These are phyloP conservation scores for Macrosiphum euphorbiae DNA, from an alignment of 2,888 invertebrate genomes.

Conservation along the genomic window DNA sequence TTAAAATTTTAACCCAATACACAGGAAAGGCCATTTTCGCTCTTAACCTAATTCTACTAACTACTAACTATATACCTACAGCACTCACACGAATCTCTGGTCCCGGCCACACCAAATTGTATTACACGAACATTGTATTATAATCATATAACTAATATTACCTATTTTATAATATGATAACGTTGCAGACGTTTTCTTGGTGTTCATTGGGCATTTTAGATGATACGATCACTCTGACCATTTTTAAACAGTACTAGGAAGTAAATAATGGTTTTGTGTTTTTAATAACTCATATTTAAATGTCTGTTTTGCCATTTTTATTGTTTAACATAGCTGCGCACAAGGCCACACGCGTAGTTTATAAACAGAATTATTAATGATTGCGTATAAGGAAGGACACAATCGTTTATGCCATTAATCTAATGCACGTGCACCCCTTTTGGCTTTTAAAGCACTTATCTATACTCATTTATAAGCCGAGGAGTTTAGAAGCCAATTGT, in stretches of 20 bases:
- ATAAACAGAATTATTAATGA: neutral
- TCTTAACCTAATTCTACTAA: neutral
- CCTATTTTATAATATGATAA: neutral
- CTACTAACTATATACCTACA: neutral
- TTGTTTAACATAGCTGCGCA: neutral
- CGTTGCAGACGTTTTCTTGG: neutral
- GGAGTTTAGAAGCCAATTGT: neutral
- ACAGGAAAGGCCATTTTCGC: neutral
- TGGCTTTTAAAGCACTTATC: neutral
- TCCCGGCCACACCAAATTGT: neutral
- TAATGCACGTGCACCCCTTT: neutral
- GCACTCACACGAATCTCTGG: neutral
- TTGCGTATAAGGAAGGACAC: neutral
- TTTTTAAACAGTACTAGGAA: neutral
- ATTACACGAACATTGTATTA: neutral
- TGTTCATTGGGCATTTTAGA: neutral
- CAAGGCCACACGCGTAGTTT: neutral
- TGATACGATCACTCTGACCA: neutral
- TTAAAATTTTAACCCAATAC: neutral
- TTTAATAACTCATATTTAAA: neutral
- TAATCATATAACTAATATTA: neutral
- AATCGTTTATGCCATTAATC: neutral
- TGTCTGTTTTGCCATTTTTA: neutral
- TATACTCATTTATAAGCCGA: neutral
- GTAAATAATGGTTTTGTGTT: neutral